A percentile compares a stretch with the other conserved stretches of the same genome.
Evolutionary conservation across 2,113 vertebrate species (phyloP).

Genomic region (Brevimyrus niger): DNA sequence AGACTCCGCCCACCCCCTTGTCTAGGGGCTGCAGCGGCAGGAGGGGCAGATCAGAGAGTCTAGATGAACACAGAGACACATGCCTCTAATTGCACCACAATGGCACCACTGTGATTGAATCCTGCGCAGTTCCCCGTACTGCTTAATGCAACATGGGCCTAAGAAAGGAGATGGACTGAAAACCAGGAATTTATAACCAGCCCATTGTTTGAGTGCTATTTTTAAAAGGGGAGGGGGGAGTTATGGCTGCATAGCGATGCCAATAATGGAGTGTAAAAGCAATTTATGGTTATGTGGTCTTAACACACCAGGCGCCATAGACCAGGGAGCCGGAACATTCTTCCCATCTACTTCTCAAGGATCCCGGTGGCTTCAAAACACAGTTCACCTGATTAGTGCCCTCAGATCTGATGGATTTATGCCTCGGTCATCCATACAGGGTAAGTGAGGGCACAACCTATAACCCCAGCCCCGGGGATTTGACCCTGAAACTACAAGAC

Average conservation of each 20-base stretch:
- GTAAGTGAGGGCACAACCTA: not conserved
- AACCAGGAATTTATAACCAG: not conserved
- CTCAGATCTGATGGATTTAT: not conserved
- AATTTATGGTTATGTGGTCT: slow-evolving; percentile 35
- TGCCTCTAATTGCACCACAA: not conserved
- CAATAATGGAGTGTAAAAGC: slow-evolving; percentile 30
- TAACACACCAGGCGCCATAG: not conserved
- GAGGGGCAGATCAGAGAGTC: not conserved
- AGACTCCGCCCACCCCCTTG: not conserved
- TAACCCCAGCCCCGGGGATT: not conserved
- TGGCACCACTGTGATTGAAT: not conserved
- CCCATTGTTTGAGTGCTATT: not conserved
- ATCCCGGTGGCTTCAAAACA: not conserved
- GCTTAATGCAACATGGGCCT: not conserved
- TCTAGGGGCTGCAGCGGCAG: not conserved
- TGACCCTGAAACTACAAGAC: not conserved
- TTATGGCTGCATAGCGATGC: slow-evolving; percentile 27
- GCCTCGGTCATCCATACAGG: not conserved
- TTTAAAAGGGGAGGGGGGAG: slow-evolving; percentile 19
- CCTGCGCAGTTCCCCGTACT: not conserved
- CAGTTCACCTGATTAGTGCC: not conserved
- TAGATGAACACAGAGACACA: not conserved
- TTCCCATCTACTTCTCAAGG: slow-evolving; percentile 23
- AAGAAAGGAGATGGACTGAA: not conserved
- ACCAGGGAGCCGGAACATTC: slow-evolving; percentile 24